A percentile compares a stretch with the other conserved stretches of the same genome.
Conservation (phyloP, 2,888 invertebrate genomes). For the Pomacea canaliculata region DNA sequence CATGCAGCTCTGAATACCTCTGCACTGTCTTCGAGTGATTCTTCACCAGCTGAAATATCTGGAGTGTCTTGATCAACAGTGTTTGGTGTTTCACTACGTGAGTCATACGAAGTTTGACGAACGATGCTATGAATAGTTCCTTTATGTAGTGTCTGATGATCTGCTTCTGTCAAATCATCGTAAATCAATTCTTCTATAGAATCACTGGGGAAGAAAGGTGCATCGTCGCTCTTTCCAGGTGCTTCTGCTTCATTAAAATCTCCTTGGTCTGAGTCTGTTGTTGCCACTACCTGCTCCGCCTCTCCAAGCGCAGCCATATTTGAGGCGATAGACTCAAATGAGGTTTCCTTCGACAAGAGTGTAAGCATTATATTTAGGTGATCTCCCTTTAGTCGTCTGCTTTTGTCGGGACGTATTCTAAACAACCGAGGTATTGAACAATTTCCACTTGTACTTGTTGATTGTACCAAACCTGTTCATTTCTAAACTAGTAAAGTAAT, state of each 20-base stretch:
- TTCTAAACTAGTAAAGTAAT: too few species aligned
- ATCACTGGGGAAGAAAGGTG: conserved; percentile 77
- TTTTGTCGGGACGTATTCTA: not conserved
- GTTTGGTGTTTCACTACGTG: conserved; percentile 36
- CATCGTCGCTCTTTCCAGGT: conserved; percentile 77
- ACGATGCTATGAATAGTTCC: conserved; percentile 50
- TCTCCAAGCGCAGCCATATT: conserved; percentile 20
- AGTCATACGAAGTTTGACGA: conserved; percentile 40
- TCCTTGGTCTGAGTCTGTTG: conserved; percentile 45
- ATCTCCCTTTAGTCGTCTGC: conserved; percentile 1
- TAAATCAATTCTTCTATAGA: conserved; percentile 63
- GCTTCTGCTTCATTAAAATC: conserved; percentile 57
- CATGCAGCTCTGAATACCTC: conserved; percentile 11
- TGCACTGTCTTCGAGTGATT: conserved; percentile 36
- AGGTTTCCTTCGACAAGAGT: not conserved
- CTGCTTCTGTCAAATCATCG: conserved; percentile 18
- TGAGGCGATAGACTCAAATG: not conserved
- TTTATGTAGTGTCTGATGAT: conserved; percentile 12
- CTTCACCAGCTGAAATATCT: conserved; percentile 39
- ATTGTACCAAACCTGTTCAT: too few species aligned
- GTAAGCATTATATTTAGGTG: not conserved
- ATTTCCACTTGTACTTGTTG: too few species aligned
- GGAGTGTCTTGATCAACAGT: conserved; percentile 44
- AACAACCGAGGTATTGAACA: too few species aligned
- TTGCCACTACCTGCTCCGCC: conserved; percentile 21